Conservation (phyloP, 2,888 invertebrate genomes). For the Temnothorax unifasciatus region DNA sequence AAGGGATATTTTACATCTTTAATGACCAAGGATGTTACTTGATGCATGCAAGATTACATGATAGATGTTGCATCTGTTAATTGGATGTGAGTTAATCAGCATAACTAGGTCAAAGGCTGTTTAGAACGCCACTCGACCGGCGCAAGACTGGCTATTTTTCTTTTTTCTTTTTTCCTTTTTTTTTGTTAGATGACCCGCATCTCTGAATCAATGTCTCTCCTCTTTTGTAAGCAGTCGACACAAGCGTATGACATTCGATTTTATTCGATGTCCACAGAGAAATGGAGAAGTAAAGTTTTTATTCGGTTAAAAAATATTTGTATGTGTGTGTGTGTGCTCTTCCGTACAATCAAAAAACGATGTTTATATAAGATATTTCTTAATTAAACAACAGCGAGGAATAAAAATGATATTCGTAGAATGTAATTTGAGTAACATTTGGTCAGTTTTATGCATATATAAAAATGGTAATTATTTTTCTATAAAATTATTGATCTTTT, state of each 20-base stretch:
- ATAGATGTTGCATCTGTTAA: slow-evolving; percentile 27
- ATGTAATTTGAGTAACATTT: neutral
- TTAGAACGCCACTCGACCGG: slow-evolving; percentile 41
- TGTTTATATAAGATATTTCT: neutral
- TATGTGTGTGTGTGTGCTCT: neutral
- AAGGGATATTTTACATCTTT: slow-evolving; percentile 20
- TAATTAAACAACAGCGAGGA: neutral
- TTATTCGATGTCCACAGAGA: neutral
- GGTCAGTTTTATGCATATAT: neutral
- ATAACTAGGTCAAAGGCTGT: slow-evolving; percentile 68
- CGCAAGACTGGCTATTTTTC: slow-evolving; percentile 52
- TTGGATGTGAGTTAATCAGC: slow-evolving; percentile 63
- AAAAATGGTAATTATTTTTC: slow-evolving; percentile 2
- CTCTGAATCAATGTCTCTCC: slow-evolving; percentile 17
- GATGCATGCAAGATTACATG: slow-evolving; percentile 28
- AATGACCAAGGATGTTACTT: slow-evolving; percentile 13
- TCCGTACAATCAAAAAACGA: neutral
- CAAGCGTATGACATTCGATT: slow-evolving; percentile 8
- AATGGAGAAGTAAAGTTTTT: neutral
- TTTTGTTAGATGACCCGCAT: slow-evolving; percentile 1
- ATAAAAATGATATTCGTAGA: neutral
- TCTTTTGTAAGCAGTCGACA: slow-evolving; percentile 1
- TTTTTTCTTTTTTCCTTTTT: neutral
- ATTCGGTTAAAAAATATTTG: slow-evolving; percentile 11
- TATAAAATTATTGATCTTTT: neutral